These are phyloP conservation scores for Polydrusus tereticollis DNA, from an alignment of 2,888 invertebrate species.

Conservation along the genomic window DNA sequence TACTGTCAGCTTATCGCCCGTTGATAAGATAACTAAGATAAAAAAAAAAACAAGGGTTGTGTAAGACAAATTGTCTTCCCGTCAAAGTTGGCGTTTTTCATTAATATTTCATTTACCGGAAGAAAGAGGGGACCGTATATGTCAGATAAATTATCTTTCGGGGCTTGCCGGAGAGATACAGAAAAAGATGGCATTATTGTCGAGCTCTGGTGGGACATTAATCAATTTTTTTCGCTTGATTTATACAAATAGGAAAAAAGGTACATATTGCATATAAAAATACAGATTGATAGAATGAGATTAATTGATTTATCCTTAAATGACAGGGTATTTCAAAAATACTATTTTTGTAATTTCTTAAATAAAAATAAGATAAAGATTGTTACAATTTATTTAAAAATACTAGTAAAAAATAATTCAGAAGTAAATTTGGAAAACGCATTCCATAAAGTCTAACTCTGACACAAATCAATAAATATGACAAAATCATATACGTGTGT, in stretches of 20 bases:
- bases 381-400: too few species aligned
- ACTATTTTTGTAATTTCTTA: too few species aligned
- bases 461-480: too few species aligned
- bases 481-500: too few species aligned
- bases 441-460: too few species aligned
- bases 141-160: background rate
- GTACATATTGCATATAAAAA: background rate
- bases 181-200: background rate
- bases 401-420: too few species aligned
- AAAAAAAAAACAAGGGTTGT: background rate
- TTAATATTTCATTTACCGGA: conserved; percentile 16
- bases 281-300: too few species aligned
- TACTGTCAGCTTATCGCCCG: background rate
- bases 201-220: background rate
- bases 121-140: background rate
- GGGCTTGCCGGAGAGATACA: background rate
- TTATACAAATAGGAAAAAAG: background rate
- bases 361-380: too few species aligned
- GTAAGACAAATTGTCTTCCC: conserved; percentile 3
- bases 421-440: too few species aligned
- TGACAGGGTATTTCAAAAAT: too few species aligned
- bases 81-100: background rate
- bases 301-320: too few species aligned
- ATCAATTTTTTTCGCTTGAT: background rate
- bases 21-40: background rate